Percentiles rank a stretch among this genome's conserved stretches.
Evolutionary conservation across 2,888 invertebrate species (phyloP).

Genomic region (Eupithecia vulgata): DNA sequence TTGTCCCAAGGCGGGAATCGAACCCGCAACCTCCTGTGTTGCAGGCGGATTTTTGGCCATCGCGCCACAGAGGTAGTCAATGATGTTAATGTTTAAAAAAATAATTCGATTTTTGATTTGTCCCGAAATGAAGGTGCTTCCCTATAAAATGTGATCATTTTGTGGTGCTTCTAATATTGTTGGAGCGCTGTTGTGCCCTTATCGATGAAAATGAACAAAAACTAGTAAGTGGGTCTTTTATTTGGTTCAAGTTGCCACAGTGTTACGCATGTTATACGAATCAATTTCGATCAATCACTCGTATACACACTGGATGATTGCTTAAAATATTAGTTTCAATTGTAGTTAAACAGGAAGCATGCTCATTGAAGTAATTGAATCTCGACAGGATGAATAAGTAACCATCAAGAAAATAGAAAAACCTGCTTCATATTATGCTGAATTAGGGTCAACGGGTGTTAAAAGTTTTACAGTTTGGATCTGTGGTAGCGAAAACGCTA

Average conservation of each 20-base stretch:
- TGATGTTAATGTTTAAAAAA: no score
- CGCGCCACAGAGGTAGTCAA: no score
- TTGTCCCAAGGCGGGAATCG: no score
- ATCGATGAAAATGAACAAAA: background rate
- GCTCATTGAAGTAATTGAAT: slow-evolving; percentile 47
- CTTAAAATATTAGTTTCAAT: slow-evolving; percentile 43
- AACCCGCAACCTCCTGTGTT: no score
- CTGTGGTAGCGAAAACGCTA: slow-evolving; percentile 28
- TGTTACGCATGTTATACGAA: slow-evolving; percentile 19
- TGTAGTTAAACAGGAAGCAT: slow-evolving; percentile 55
- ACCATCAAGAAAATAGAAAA: slow-evolving; percentile 35
- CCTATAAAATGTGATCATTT: background rate
- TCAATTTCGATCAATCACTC: slow-evolving; percentile 28
- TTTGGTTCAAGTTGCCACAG: background rate
- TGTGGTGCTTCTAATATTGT: background rate
- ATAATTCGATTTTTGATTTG: background rate
- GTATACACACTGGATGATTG: slow-evolving; percentile 17
- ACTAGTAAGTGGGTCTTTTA: background rate
- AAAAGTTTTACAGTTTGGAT: slow-evolving; percentile 22
- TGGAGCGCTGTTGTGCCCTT: background rate
- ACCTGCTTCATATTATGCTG: slow-evolving; percentile 40
- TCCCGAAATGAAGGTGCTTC: background rate
- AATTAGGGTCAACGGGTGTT: slow-evolving; percentile 30
- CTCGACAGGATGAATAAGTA: slow-evolving; percentile 41
- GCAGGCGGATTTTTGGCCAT: no score